phyloP scores from a whole-genome alignment of 2,888 invertebrate species.

The Acronicta leporina region DNA sequence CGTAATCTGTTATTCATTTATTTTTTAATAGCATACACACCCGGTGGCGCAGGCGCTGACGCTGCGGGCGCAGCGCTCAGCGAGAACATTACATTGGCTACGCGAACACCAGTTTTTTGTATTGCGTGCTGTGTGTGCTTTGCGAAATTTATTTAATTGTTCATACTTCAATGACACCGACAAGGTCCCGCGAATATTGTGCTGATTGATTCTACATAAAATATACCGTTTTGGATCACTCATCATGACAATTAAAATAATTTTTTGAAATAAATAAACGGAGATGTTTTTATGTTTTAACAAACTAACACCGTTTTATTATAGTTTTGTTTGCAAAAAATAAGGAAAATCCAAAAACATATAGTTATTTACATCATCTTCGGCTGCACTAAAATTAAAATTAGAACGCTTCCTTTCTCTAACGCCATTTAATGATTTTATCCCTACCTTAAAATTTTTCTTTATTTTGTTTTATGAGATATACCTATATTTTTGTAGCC shows the following conservation, averaged over 20 bases:
- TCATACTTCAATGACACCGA: constrained; percentile 45
- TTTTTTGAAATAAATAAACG: constrained; percentile 23
- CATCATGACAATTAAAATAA: constrained; percentile 30
- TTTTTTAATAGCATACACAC: constrained; percentile 6
- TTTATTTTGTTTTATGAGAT: constrained; percentile 4
- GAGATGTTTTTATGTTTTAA: constrained; percentile 1
- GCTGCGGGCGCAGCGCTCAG: not conserved
- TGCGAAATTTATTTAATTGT: constrained; percentile 48
- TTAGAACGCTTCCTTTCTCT: constrained; percentile 15
- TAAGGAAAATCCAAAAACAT: not conserved
- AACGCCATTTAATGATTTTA: not conserved
- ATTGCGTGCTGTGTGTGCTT: constrained; percentile 34
- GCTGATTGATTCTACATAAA: constrained; percentile 16
- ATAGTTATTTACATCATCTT: constrained; percentile 10
- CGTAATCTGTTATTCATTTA: constrained; percentile 26
- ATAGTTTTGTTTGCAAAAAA: constrained; percentile 24
- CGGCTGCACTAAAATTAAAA: constrained; percentile 24
- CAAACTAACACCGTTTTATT: constrained; percentile 13
- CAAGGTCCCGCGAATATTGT: constrained; percentile 31
- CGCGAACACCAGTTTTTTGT: constrained; percentile 40
- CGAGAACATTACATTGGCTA: constrained; percentile 36
- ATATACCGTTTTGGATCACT: constrained; percentile 21
- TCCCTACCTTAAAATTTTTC: not conserved
- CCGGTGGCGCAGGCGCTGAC: constrained; percentile 5
- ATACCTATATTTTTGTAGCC: constrained; percentile 15